Conservation (phyloP, 2,113 vertebrate species). For the Mustela nigripes region DNA sequence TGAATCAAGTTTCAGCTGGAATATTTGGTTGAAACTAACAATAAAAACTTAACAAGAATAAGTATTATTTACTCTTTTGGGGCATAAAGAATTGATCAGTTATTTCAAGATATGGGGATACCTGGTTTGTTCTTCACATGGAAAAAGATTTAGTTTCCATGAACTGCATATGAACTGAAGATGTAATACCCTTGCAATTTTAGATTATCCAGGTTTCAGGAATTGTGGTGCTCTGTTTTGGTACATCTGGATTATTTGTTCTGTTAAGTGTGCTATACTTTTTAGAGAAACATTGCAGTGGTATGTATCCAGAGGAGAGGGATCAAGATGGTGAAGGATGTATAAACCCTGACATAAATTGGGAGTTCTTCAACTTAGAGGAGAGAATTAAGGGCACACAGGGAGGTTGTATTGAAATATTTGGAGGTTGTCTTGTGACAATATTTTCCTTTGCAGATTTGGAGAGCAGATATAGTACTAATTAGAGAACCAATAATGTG, state of each 20-base stretch:
- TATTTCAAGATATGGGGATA: background rate
- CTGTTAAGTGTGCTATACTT: background rate
- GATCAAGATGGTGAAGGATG: background rate
- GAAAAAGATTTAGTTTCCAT: background rate
- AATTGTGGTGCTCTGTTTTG: background rate
- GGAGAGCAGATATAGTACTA: background rate
- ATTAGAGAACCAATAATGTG: background rate
- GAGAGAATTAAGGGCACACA: background rate
- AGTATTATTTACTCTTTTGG: background rate
- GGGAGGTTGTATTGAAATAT: background rate
- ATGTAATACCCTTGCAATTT: background rate
- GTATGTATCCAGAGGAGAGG: background rate
- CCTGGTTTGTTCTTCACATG: background rate
- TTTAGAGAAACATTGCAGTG: background rate
- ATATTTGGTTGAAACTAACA: constrained; percentile 29
- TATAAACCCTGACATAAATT: background rate
- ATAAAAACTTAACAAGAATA: background rate
- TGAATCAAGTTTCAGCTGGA: constrained; percentile 42
- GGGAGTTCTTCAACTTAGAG: background rate
- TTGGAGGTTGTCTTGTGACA: background rate
- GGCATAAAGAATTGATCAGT: background rate
- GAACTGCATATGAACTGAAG: background rate
- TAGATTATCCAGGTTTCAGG: background rate
- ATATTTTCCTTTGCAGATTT: background rate
- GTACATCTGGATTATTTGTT: background rate